Evolutionary conservation across 2,888 invertebrate genomes (phyloP).

Genomic region (Oeneis ivallda): DNA sequence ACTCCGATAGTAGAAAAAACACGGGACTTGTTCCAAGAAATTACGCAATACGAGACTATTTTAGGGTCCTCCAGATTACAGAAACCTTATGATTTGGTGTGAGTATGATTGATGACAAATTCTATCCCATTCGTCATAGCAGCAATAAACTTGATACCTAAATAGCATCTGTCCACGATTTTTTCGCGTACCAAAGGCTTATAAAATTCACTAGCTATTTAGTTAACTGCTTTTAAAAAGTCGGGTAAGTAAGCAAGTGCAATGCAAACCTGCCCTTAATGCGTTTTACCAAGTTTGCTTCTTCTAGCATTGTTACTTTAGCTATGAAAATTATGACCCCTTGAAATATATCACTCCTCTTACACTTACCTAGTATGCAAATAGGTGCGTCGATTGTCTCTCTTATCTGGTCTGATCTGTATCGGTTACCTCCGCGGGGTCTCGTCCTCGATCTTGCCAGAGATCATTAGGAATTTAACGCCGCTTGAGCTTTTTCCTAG

Average conservation of each 20-base stretch:
- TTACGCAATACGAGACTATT: slow-evolving; percentile 32
- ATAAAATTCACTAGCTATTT: neutral
- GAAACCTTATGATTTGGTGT: slow-evolving; percentile 36
- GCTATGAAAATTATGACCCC: no score
- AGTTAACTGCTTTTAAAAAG: no score
- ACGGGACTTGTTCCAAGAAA: slow-evolving; percentile 21
- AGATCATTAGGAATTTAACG: no score
- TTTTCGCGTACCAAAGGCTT: neutral
- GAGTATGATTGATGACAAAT: neutral
- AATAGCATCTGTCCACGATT: neutral
- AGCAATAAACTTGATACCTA: neutral
- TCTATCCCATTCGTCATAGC: neutral
- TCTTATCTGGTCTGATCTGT: no score
- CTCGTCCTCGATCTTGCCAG: no score
- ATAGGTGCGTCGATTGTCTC: no score
- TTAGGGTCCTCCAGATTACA: slow-evolving; percentile 31
- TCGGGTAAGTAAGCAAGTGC: no score
- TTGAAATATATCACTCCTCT: no score
- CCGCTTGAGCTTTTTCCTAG: no score
- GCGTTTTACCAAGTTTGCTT: neutral
- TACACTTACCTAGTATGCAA: no score
- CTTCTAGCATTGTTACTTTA: no score
- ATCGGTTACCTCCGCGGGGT: no score
- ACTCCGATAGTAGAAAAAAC: slow-evolving; percentile 24
- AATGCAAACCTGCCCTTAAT: neutral